These are phyloP conservation scores for Proterorhinus semilunaris DNA, from an alignment of 2,113 vertebrate genomes.

Conservation along the genomic window DNA sequence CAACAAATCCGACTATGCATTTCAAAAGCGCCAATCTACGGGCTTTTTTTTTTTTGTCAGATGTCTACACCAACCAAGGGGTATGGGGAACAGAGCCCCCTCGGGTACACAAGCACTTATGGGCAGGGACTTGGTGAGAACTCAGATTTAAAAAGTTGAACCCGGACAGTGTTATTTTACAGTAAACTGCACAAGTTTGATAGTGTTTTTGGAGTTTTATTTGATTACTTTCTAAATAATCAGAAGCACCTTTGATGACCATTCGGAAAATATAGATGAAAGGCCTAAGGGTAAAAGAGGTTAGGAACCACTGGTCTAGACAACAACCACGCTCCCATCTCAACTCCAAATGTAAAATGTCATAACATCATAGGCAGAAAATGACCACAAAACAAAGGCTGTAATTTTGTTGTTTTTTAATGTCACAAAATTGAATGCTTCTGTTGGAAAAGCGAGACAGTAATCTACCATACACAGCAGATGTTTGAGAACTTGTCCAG, in stretches of 20 bases:
- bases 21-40: conserved; percentile 29
- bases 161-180: not conserved
- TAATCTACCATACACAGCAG: conserved; percentile 66
- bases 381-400: conserved; percentile 59
- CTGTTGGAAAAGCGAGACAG: conserved; percentile 69
- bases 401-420: conserved; percentile 65
- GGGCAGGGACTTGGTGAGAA: too few species aligned
- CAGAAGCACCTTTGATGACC: too few species aligned
- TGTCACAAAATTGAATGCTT: conserved; percentile 72
- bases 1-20: conserved; percentile 59
- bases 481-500: conserved; percentile 60
- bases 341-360: conserved; percentile 23
- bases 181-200: too few species aligned
- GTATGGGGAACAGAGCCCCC: too few species aligned
- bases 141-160: not conserved
- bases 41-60: conserved; percentile 29
- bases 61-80: not conserved
- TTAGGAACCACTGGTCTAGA: not conserved
- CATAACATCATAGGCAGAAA: conserved; percentile 31
- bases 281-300: not conserved
- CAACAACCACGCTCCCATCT: not conserved
- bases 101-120: too few species aligned
- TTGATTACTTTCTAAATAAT: too few species aligned
- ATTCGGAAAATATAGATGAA: not conserved
- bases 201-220: too few species aligned